Evolutionary conservation across 2,888 invertebrate species (phyloP), one percentile per base, ranked within the genome.

Genomic region (Marronus borbonicus): DNA sequence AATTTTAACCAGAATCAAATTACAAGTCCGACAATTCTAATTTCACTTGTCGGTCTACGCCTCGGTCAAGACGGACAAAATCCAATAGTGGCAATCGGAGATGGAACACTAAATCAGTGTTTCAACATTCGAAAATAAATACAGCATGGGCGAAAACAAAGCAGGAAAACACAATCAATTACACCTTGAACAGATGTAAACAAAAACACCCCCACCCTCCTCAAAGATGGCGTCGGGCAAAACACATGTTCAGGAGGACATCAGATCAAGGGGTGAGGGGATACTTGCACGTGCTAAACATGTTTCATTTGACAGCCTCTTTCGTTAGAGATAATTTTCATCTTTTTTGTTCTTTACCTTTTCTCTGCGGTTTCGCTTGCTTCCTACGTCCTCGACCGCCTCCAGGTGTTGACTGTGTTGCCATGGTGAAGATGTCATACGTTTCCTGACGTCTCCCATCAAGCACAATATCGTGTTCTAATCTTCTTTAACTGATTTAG

Each of bases 281-380:
- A 17, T 70, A 62, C 52, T 28, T 68, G 72, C 79, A 80, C 78
- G 76, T 80, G 79, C 74, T 49, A 28, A 55, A 28, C 62, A 69
- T 36, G 44, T 55, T 74, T 74, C 44, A 55, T 28, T 74, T 58
- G 77, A 60, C 14, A 70, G 64, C 58, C 17, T 24, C 50, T 12
- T 64, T 64, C 12, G 52, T 70, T 70, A n/a, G 14, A n/a, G 12
- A 20, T 39, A 66, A 39, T 28, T 12, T 31, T 44, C 12, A 65
- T 52, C 49, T 49, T 68, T 69, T 50, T 69, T 31, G 49, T 60
- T n/a, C 65, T 88, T 88, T 88, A 92, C 92, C 92, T 90, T 92
- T 92, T 85, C 91, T 88, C 84, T 91, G 90, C 74, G 92, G 92
- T 87, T 92, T 91, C 65, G 91, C 90, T 86, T 92, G 92, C 88